Percentiles rank a stretch among this genome's conserved stretches.
Evolutionary conservation across 1,140 invertebrate species (phyloP).

Genomic region (Habropoda laboriosa): DNA sequence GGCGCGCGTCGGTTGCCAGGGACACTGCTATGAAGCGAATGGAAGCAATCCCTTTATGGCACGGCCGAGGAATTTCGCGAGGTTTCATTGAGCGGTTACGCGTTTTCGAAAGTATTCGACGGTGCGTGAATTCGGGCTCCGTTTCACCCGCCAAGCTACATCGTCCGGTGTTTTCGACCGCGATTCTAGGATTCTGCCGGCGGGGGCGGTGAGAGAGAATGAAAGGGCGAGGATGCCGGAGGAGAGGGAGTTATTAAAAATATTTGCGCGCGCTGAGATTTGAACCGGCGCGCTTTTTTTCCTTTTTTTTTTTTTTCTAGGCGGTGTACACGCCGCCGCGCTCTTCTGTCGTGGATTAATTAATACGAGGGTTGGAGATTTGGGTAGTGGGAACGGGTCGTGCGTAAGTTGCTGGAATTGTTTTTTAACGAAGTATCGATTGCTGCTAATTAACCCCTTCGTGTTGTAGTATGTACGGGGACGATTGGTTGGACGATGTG

Average conservation of each 20-base stretch:
- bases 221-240: neutral
- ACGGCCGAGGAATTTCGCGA: constrained; percentile 52
- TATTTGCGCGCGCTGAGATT: neutral
- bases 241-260: constrained; percentile 12
- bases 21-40: neutral
- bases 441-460: constrained; percentile 20
- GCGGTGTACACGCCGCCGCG: no score
- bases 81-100: constrained; percentile 54
- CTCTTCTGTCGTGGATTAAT: neutral
- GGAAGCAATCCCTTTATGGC: constrained; percentile 58
- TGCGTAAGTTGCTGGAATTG: constrained; percentile 10
- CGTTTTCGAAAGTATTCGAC: constrained; percentile 53
- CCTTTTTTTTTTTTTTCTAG: neutral
- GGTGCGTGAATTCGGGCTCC: constrained; percentile 37
- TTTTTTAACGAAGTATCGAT: constrained; percentile 32
- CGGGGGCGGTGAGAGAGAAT: neutral
- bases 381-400: no score
- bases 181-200: no score
- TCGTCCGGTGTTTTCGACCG: constrained; percentile 13
- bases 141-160: neutral
- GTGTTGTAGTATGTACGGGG: neutral
- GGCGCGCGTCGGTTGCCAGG: no score
- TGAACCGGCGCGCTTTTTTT: neutral
- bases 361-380: neutral
- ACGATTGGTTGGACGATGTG: no score